Conservation (phyloP, 2,797 vertebrate genomes). For the Crypturellus tataupa region DNA sequence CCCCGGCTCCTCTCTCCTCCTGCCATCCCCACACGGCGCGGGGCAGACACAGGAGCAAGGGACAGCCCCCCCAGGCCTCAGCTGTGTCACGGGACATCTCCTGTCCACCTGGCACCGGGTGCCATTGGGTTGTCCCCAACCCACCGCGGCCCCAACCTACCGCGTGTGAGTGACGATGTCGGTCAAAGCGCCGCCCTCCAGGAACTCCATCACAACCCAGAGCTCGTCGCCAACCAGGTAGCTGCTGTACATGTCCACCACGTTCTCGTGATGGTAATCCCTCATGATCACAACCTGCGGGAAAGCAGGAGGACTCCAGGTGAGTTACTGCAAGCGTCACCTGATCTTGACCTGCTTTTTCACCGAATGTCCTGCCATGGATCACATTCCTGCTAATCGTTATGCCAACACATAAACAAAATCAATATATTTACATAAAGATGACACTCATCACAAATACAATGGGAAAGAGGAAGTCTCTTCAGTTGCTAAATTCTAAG, state of each 20-base stretch:
- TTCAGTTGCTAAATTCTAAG: background rate
- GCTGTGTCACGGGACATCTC: accelerated
- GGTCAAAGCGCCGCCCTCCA: constrained; percentile 91
- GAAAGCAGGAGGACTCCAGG: background rate
- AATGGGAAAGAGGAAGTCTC: background rate
- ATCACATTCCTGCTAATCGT: background rate
- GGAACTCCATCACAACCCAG: constrained; percentile 93
- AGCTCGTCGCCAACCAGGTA: constrained; percentile 90
- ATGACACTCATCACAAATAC: background rate
- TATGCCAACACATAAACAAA: background rate
- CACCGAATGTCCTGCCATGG: background rate
- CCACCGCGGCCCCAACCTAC: constrained; percentile 84
- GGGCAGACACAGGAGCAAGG: accelerated
- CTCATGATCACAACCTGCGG: constrained; percentile 91
- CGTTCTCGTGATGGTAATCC: constrained; percentile 92
- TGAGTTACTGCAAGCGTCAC: background rate
- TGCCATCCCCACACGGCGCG: too few relatives aligned
- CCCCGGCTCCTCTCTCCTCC: too few relatives aligned
- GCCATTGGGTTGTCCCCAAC: background rate
- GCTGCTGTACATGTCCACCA: constrained; percentile 93
- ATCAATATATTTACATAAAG: constrained; percentile 13
- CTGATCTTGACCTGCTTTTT: background rate
- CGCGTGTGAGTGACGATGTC: constrained; percentile 92
- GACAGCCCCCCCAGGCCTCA: background rate
- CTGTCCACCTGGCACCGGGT: background rate